These are phyloP conservation scores for Crocidura indochinensis DNA, from an alignment of 2,797 vertebrate genomes.

Conservation along the genomic window DNA sequence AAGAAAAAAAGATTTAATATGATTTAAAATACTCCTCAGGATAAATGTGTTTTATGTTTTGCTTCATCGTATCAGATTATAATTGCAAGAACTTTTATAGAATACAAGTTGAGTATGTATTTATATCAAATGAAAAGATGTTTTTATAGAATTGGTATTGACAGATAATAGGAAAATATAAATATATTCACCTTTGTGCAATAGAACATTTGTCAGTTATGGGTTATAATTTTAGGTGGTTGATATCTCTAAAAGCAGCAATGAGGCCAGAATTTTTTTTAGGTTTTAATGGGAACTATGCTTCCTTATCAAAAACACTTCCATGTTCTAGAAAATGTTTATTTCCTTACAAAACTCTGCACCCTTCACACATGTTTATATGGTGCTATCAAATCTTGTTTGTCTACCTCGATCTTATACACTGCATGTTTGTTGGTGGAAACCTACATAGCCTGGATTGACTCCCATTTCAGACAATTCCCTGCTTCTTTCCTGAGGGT, in stretches of 20 bases:
- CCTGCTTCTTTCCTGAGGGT: neutral
- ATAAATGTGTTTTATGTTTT: conserved; percentile 27
- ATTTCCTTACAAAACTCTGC: neutral
- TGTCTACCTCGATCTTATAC: too few species aligned
- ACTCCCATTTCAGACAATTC: too few species aligned
- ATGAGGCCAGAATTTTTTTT: rapidly evolving
- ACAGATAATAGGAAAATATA: conserved; percentile 50
- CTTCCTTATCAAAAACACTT: neutral
- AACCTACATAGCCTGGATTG: too few species aligned
- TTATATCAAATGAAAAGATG: too few species aligned
- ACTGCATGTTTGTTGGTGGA: too few species aligned
- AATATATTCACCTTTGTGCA: conserved; percentile 60
- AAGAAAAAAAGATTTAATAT: neutral
- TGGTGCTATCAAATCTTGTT: too few species aligned
- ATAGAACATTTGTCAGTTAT: conserved; percentile 53
- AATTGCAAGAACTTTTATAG: too few species aligned
- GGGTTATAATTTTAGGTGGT: neutral
- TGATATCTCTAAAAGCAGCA: neutral
- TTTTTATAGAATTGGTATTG: conserved; percentile 28
- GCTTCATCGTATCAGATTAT: conserved; percentile 60
- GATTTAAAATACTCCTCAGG: conserved; percentile 3
- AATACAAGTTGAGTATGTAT: too few species aligned
- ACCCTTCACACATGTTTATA: neutral
- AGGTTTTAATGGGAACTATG: rapidly evolving
- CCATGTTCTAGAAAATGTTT: too few species aligned